Evolutionary conservation across 2,888 invertebrate genomes (phyloP), one percentile per base, ranked within the genome.

Genomic region (Brachypalpus laphriformis): DNA sequence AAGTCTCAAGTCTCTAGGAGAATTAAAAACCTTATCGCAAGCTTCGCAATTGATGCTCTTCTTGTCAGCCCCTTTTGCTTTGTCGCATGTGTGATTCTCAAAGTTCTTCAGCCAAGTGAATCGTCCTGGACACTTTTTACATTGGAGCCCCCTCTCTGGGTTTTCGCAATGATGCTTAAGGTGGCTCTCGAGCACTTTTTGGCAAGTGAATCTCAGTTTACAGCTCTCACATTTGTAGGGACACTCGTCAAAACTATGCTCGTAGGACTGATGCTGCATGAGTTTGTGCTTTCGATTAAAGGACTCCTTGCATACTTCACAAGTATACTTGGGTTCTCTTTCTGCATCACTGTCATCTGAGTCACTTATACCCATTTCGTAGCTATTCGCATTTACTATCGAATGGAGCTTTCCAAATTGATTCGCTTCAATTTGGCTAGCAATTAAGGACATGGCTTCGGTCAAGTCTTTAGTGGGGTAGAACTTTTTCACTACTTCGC

Each of bases 1-100:
- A 78, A 93, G 92, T 0, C 93, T 93, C n/a, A 95, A 91, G 87
- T 93, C 92, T 82, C 94, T 94, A 80, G 93, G 93, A 87, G 94
- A 94, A 89, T 59, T 92, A 91, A 95, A 95, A 18, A 92, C 92
- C 89, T 93, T 94, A 45, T 93, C 93, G 88, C 95, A 95, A 5
- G 93, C 93, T 34, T 93, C 93, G 88, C 95, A 95, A 0, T 14
- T 77, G 0, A 42, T 45, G 7, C 25, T 66, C 18, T 51, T 56
- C 16, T 61, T 61, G 0, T 61, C 51, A 3, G 54, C n/a, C n/a
- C n/a, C n/a, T n/a, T n/a, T 34, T 1, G 8, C 8, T n/a, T 22
- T 37, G 0, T 11, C 40, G 25, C 91, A 91, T 3, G 87, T 88
- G 59, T 92, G 92, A 0, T 87, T 86, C 2, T 89, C 87, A 2